Evolutionary conservation across 2,113 vertebrate genomes (phyloP).

Genomic region (Hydropotes inermis): DNA sequence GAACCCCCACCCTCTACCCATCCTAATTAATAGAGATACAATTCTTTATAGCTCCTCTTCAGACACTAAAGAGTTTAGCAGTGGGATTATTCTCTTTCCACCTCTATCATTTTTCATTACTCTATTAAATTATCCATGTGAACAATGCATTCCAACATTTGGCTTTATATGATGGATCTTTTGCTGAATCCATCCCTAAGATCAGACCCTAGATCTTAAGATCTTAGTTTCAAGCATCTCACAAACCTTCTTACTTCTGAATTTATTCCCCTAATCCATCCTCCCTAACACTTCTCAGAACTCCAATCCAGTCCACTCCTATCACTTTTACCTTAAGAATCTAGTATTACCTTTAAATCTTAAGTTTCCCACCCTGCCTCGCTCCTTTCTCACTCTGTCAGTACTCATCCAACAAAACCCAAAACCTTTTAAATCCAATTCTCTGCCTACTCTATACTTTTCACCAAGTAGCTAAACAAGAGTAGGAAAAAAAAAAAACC

Average conservation of each 20-base stretch:
- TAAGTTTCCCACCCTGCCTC: background rate
- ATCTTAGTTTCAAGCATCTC: background rate
- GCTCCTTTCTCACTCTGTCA: background rate
- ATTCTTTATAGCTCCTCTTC: background rate
- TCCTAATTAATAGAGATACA: background rate
- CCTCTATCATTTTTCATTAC: background rate
- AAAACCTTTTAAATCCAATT: background rate
- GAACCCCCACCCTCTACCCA: background rate
- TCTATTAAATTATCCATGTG: background rate
- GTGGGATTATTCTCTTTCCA: background rate
- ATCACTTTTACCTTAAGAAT: background rate
- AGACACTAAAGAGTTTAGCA: background rate
- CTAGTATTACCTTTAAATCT: background rate
- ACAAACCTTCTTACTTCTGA: background rate
- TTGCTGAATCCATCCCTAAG: background rate
- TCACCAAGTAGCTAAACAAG: background rate
- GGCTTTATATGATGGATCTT: background rate
- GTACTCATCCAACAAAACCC: background rate
- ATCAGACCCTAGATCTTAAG: background rate
- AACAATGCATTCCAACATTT: background rate
- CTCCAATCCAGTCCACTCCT: background rate
- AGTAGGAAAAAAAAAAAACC: background rate
- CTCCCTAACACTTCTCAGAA: background rate
- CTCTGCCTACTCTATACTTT: background rate
- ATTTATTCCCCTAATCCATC: background rate